Evolutionary conservation across 2,888 invertebrate species (phyloP).

Genomic region (Trisateles emortualis): DNA sequence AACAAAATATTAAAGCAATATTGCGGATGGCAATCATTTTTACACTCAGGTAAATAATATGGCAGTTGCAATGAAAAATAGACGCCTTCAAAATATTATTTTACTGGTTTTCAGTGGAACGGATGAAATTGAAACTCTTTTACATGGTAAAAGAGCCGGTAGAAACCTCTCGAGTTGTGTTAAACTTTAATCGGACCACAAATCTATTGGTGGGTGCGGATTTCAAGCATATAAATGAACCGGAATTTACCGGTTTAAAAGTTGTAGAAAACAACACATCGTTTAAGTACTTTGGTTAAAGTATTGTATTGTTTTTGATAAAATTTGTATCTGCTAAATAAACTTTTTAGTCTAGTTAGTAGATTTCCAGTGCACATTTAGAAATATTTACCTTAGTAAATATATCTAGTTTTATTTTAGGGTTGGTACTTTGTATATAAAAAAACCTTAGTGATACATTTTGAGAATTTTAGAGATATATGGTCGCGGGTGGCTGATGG

Average conservation of each 20-base stretch:
- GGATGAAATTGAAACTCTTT: slow-evolving; percentile 52
- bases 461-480: too few species aligned
- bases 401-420: too few species aligned
- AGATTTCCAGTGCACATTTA: too few species aligned
- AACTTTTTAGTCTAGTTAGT: too few species aligned
- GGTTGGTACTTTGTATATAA: too few species aligned
- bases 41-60: slow-evolving; percentile 47
- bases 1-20: slow-evolving; percentile 31
- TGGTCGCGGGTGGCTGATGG: too few species aligned
- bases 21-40: slow-evolving; percentile 39
- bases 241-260: slow-evolving; percentile 7
- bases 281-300: background rate
- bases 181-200: slow-evolving; percentile 10
- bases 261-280: slow-evolving; percentile 4
- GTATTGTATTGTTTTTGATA: too few species aligned
- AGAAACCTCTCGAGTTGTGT: slow-evolving; percentile 20
- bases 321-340: too few species aligned
- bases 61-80: slow-evolving; percentile 53
- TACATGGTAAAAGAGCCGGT: slow-evolving; percentile 39
- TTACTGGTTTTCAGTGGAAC: slow-evolving; percentile 51
- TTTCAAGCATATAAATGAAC: slow-evolving; percentile 7
- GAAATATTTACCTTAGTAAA: too few species aligned
- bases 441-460: too few species aligned
- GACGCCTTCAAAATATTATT: slow-evolving; percentile 57
- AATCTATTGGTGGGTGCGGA: slow-evolving; percentile 17